Base-by-base conservation (phyloP, 23 tunicate genomes). In the Ascidia mentula region DNA sequence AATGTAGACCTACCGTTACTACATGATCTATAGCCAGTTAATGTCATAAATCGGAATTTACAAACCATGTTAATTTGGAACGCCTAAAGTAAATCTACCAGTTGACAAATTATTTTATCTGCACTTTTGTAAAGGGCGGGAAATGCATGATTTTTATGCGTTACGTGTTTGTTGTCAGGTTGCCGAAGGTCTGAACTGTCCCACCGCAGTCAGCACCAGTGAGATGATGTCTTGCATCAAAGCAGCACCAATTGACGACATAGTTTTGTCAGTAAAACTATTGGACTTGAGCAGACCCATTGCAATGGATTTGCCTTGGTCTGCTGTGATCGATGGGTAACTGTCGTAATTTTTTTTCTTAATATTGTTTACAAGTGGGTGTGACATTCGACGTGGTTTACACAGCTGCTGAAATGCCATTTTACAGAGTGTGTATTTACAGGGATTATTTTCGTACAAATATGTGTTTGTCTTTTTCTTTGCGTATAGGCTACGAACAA, bases 321-420 rank as follows among this genome's bases (percentile, higher is more conserved):
- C 81, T 12, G 80, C 85, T 6, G 91, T 87, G 8, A 65, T 87
- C 28, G 91, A 87, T 65, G 85, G 85, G 91, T 87, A 74, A 46
- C 36, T 70, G 4, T 53, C 28, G 65, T 5, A 26, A 9, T 5
- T 5, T 53, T n/a, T n/a, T n/a, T n/a, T n/a, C n/a, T n/a, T n/a
- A n/a, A n/a, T n/a, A n/a, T n/a, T n/a, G n/a, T n/a, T n/a, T n/a
- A n/a, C n/a, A n/a, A n/a, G n/a, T n/a, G n/a, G n/a, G n/a, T n/a
- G n/a, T n/a, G n/a, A n/a, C n/a, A n/a, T n/a, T n/a, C n/a, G n/a
- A n/a, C n/a, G n/a, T n/a, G n/a, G n/a, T n/a, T n/a, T n/a, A n/a
- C n/a, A n/a, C n/a, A n/a, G n/a, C n/a, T n/a, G n/a, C n/a, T n/a
- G n/a, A n/a, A n/a, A n/a, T n/a, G n/a, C n/a, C n/a, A n/a, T n/a